These are phyloP conservation scores for Hoplostethus mediterraneus DNA, from an alignment of 2,797 vertebrate species.

Conservation along the genomic window DNA sequence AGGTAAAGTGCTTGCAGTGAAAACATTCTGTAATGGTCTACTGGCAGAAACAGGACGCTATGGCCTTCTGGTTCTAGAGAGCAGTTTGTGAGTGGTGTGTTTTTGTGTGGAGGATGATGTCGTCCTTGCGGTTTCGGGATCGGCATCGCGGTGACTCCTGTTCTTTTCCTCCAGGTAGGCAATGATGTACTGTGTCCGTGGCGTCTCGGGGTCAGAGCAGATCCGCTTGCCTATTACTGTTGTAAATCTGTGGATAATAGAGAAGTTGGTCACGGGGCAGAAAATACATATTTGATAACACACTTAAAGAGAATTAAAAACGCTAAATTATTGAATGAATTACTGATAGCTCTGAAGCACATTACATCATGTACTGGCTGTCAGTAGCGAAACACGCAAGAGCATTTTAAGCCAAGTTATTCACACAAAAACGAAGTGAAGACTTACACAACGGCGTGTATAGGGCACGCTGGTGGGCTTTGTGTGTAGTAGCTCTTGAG, in stretches of 20 bases:
- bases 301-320: background rate
- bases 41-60: background rate
- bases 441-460: slow-evolving; percentile 75
- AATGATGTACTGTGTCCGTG: slow-evolving; percentile 67
- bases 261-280: background rate
- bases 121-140: fast-evolving
- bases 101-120: background rate
- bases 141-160: fast-evolving
- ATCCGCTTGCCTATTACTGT: slow-evolving; percentile 42
- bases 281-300: slow-evolving; percentile 16
- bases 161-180: slow-evolving; percentile 65
- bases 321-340: too few species aligned
- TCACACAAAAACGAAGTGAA: background rate
- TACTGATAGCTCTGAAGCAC: too few species aligned
- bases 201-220: slow-evolving; percentile 44
- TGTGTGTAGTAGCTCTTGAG: slow-evolving; percentile 64
- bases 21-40: slow-evolving; percentile 9
- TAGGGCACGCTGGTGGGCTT: slow-evolving; percentile 16
- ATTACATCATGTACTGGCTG: background rate
- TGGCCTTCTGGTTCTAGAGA: background rate
- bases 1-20: background rate
- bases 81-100: background rate
- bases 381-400: background rate
- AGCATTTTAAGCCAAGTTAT: background rate
- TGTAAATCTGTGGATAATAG: slow-evolving; percentile 66